phyloP scores from a whole-genome alignment of 37 sponge, comb jelly and placozoan species.

The Theonella swinhoei region DNA sequence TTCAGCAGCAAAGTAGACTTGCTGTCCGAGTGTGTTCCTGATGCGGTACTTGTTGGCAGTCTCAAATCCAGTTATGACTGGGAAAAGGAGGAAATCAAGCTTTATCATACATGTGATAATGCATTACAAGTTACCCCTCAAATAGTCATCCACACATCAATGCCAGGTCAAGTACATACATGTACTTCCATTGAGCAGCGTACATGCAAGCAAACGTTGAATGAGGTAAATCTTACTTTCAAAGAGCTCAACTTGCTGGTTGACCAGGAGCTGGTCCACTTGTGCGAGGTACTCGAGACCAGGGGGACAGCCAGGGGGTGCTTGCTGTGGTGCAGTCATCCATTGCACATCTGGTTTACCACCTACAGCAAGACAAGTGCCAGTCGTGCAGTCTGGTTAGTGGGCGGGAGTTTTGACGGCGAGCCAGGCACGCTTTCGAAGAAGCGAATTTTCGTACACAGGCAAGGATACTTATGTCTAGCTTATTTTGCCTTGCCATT shows the following conservation, averaged over 20 bases:
- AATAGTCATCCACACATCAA: too few species aligned
- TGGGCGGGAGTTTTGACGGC: too few species aligned
- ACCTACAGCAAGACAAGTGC: not conserved
- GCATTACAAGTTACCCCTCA: too few species aligned
- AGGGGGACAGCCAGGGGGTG: conserved; percentile 83
- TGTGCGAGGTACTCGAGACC: conserved; percentile 96
- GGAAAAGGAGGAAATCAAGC: not conserved
- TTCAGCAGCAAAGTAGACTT: conserved; percentile 95
- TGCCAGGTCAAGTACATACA: too few species aligned
- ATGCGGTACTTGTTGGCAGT: conserved; percentile 89
- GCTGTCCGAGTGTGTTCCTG: conserved; percentile 93
- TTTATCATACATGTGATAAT: too few species aligned
- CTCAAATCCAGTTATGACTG: conserved; percentile 89
- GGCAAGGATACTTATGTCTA: too few species aligned
- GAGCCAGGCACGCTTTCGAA: too few species aligned
- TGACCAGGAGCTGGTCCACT: conserved; percentile 91
- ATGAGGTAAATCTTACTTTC: conserved; percentile 69
- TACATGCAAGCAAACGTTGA: too few species aligned
- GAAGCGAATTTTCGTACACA: too few species aligned
- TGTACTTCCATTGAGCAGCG: too few species aligned
- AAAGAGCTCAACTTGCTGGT: conserved; percentile 90
- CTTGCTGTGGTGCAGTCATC: conserved; percentile 83
- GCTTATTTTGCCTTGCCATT: too few species aligned
- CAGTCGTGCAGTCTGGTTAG: too few species aligned
- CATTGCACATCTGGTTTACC: conserved; percentile 13